phyloP scores from a whole-genome alignment of 2,888 invertebrate species.

The Ganaspis brasiliensis region DNA sequence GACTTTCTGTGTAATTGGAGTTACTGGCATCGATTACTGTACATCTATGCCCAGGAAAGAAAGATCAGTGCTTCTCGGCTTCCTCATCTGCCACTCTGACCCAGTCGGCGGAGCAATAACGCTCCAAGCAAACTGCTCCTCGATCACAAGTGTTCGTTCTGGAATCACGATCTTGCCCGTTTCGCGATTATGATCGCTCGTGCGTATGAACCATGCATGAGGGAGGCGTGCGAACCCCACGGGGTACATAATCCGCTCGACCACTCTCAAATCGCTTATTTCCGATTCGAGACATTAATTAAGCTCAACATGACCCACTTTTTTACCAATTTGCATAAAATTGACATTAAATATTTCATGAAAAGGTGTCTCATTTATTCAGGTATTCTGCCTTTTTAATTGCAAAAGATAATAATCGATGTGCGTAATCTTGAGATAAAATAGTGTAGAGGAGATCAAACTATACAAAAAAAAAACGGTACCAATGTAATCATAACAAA shows the following conservation, averaged over 20 bases:
- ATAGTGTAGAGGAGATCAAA: too few species aligned
- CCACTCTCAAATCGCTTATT: conserved; percentile 22
- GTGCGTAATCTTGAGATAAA: too few species aligned
- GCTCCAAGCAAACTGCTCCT: conserved; percentile 32
- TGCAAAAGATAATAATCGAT: too few species aligned
- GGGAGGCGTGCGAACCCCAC: conserved; percentile 53
- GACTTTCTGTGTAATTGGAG: conserved; percentile 34
- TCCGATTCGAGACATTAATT: conserved; percentile 31
- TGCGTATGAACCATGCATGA: conserved; percentile 51
- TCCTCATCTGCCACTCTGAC: conserved; percentile 35
- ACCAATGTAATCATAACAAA: too few species aligned
- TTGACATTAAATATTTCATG: too few species aligned
- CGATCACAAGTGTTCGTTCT: conserved; percentile 34
- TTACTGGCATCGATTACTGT: conserved; percentile 36
- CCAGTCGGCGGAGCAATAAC: conserved; percentile 34
- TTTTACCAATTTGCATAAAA: background rate
- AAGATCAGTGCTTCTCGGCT: conserved; percentile 33
- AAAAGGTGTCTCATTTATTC: too few species aligned
- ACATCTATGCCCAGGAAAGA: conserved; percentile 11
- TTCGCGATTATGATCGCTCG: conserved; percentile 57
- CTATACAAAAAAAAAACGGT: too few species aligned
- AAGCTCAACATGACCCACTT: conserved; percentile 23
- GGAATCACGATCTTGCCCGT: conserved; percentile 58
- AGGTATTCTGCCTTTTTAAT: too few species aligned
- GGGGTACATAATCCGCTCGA: conserved; percentile 57